A percentile compares a stretch with the other conserved stretches of the same genome.
Evolutionary conservation across 2,113 vertebrate genomes (phyloP).

Genomic region (Orcinus orca): DNA sequence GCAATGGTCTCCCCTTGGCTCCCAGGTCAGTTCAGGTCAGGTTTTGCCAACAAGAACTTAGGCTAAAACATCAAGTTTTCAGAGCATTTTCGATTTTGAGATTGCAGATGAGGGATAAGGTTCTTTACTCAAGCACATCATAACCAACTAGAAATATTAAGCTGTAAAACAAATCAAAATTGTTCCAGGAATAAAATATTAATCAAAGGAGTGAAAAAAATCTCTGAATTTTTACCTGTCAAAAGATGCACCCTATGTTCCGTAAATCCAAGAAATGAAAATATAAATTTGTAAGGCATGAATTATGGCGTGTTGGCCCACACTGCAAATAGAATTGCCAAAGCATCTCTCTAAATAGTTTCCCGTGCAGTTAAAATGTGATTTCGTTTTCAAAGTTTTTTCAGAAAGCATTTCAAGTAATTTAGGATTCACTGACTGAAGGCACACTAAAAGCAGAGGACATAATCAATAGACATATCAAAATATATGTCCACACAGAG

Average conservation of each 20-base stretch:
- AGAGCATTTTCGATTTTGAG: background rate
- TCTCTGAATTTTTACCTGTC: background rate
- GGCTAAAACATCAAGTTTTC: background rate
- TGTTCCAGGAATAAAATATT: background rate
- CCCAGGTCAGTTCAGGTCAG: background rate
- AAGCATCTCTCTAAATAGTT: background rate
- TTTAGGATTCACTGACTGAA: background rate
- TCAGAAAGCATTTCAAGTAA: background rate
- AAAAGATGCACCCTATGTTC: background rate
- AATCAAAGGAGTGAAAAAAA: background rate
- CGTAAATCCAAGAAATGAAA: background rate
- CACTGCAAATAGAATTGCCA: background rate
- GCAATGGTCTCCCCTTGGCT: no score
- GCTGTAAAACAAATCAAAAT: background rate
- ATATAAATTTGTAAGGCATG: background rate
- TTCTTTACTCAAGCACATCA: background rate
- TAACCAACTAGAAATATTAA: background rate
- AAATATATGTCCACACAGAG: background rate
- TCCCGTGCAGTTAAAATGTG: background rate
- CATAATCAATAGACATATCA: background rate
- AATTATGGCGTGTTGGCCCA: background rate
- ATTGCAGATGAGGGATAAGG: background rate
- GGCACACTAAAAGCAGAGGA: background rate
- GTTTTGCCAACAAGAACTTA: background rate
- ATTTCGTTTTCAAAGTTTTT: background rate